Evolutionary conservation across 2,797 vertebrate species (phyloP), one percentile per base, ranked within the genome.

Genomic region (Salarias fasciatus): DNA sequence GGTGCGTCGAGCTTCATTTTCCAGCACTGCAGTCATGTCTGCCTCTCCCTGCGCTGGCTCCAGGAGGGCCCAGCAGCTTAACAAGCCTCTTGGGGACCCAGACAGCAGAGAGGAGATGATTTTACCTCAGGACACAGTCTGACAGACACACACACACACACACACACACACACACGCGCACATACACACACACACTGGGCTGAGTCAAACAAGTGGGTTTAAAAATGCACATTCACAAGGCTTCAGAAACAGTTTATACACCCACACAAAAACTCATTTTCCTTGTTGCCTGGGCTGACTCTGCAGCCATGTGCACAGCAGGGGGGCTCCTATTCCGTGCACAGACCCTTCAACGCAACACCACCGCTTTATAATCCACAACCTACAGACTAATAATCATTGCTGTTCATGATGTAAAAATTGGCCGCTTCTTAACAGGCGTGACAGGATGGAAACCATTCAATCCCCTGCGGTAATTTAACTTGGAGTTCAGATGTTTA

Each of bases 31-130:
- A 77, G 84, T 85, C 77, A 82, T 85, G 83, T 83, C 82, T 86
- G 77, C 71, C 65, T 84, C 78, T 86, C 75, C 76, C 68, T 58
- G 55, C 41, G 54, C 63, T 55, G 75, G 83, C 76, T 82, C 80
- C 77, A 63, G 81, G 84, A 86, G 84, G 82, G 72, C 79, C 85
- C 78, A 49, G 77, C 83, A 79, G 84, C 78, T 86, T 88, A 90
- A 90, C 84, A 85, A 86, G 86, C 79, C 87, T 89, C 88, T 83
- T 46, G 82, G 79, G 88, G 79, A 84, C 53, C 67, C 80, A 86
- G 79, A 74, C 85, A 68, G 75, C 74, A 69, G 70, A 79, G 69
- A 79, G 72, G 75, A 84, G 81, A 83, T 73, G 72, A 79, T 87
- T 86, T 87, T 85, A 84, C 85, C 85, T 82, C 70, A 77, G 85